Evolutionary conservation across 2,888 invertebrate species (phyloP), one percentile per base, ranked within the genome.

Genomic region (Acleris sparsana): DNA sequence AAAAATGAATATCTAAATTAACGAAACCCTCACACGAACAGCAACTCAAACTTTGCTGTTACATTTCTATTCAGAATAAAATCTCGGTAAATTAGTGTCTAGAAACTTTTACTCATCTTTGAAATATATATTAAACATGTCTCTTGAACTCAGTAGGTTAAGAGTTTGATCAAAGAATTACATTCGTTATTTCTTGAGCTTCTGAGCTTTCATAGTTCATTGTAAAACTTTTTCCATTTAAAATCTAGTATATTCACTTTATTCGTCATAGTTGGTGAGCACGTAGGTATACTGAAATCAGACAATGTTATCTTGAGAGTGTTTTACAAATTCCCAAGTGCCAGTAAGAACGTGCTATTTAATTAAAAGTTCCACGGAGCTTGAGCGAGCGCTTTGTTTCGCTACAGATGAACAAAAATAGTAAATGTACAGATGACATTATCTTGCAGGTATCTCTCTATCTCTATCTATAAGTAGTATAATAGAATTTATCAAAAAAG

Each of bases 311-410:
- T 84, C 82, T 82, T 77, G 69, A 71, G 73, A 77, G 75, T 77
- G 75, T 80, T 80, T 78, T 76, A 81, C 84, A 82, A 85, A 82
- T 83, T 84, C 80, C 76, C 71, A 78, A 80, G 80, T 80, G 80
- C 75, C 74, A 77, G 77, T 75, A 75, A 78, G 72, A 80, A 72
- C 77, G 74, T 82, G 83, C 78, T 80, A 81, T 84, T 86, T 85
- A 86, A 87, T 87, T 86, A 86, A 88, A 87, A 86, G 78, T 86
- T 74, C 80, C 78, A 71, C 69, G 60, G 80, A 76, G 80, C 79
- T 74, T 73, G 73, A 79, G 76, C 71, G 71, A 39, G 53, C 69
- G 66, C 65, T 70, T 75, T 69, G 69, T 72, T 18, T 72, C 71
- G 73, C 69, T 72, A 76, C 75, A 75, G 79, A 79, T 75, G 78